These are phyloP conservation scores for Parapristionchus giblindavisi DNA, from an alignment of 2,888 invertebrate genomes.

Conservation along the genomic window DNA sequence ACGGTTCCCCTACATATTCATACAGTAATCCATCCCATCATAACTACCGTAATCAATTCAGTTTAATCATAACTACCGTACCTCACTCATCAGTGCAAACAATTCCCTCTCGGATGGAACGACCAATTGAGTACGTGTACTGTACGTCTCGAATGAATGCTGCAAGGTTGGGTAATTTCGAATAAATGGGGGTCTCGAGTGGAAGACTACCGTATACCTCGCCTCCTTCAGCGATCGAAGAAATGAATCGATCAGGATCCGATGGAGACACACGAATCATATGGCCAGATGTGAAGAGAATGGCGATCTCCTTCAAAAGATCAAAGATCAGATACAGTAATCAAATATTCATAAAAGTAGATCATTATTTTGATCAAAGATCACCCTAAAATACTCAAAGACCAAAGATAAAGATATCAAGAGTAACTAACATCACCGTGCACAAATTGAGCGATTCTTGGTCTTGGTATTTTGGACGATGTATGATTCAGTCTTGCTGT, in stretches of 20 bases:
- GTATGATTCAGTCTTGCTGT: background rate
- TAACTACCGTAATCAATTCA: too few relatives aligned
- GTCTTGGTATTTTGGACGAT: background rate
- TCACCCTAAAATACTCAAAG: too few relatives aligned
- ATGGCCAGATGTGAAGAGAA: constrained; percentile 50
- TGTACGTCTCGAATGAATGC: background rate
- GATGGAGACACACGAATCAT: constrained; percentile 43
- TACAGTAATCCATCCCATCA: background rate
- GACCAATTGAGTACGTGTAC: constrained; percentile 43
- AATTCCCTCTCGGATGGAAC: constrained; percentile 49
- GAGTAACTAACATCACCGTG: constrained; percentile 6
- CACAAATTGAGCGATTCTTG: constrained; percentile 31
- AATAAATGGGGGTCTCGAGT: background rate
- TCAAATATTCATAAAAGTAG: too few relatives aligned
- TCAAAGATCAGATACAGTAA: too few relatives aligned
- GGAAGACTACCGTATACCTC: background rate
- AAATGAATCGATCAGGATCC: constrained; percentile 32
- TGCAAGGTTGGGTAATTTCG: background rate
- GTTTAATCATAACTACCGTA: background rate
- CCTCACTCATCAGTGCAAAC: constrained; percentile 48
- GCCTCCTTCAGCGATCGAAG: constrained; percentile 19
- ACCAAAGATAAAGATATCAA: too few relatives aligned
- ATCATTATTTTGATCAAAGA: too few relatives aligned
- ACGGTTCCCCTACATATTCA: background rate
- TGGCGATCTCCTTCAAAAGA: constrained; percentile 52